These are phyloP conservation scores for Lasioglossum zephyrum DNA, from an alignment of 2,888 invertebrate genomes.

Conservation along the genomic window DNA sequence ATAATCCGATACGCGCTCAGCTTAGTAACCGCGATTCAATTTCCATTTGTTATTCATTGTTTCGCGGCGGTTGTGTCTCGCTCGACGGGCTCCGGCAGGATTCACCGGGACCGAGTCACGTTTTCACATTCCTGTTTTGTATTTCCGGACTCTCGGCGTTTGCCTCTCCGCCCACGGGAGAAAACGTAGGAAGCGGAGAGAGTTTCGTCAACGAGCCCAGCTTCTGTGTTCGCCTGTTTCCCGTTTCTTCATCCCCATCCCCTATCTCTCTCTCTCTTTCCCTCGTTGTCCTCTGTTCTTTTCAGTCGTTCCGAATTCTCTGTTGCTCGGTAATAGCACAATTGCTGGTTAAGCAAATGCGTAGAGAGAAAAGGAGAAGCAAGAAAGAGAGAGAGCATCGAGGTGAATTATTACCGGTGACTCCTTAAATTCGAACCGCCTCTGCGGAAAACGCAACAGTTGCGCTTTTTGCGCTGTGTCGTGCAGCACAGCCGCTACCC, in stretches of 20 bases:
- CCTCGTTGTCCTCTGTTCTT: slow-evolving; percentile 4
- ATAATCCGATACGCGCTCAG: slow-evolving; percentile 48
- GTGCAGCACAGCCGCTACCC: not conserved
- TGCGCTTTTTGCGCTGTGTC: slow-evolving; percentile 37
- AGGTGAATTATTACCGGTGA: slow-evolving; percentile 31
- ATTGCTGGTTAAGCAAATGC: slow-evolving; percentile 55
- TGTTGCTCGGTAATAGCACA: slow-evolving; percentile 26
- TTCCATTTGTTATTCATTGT: slow-evolving; percentile 57
- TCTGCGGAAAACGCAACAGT: slow-evolving; percentile 43
- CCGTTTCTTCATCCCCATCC: not conserved
- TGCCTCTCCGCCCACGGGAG: not conserved
- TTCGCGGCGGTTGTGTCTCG: slow-evolving; percentile 28
- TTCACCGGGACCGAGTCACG: not conserved
- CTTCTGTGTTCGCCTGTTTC: slow-evolving; percentile 6
- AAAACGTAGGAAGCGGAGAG: not conserved
- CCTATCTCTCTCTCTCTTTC: not conserved
- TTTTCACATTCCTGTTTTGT: slow-evolving; percentile 37
- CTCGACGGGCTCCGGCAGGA: slow-evolving; percentile 14
- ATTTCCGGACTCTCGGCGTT: slow-evolving; percentile 4
- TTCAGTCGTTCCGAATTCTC: not conserved
- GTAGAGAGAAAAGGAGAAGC: not conserved
- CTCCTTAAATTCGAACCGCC: slow-evolving; percentile 35
- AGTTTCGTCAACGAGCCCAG: slow-evolving; percentile 25
- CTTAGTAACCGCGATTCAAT: slow-evolving; percentile 54
- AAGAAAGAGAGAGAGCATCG: slow-evolving; percentile 1